Evolutionary conservation across 2,888 invertebrate species (phyloP), one percentile per base, ranked within the genome.

Genomic region (Thelaira solivaga): DNA sequence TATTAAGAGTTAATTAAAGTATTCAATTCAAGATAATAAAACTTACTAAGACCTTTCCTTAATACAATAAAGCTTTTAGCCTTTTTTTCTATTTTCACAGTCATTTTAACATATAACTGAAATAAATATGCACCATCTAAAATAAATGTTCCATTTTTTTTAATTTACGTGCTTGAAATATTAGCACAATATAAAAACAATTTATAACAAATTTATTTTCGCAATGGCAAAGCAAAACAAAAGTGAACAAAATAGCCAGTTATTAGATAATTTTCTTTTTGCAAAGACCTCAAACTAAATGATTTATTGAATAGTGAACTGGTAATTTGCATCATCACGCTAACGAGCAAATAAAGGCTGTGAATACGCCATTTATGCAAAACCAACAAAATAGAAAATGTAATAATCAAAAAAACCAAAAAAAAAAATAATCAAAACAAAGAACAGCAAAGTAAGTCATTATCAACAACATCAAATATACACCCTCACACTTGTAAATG

Each of bases 221-320:
- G n/a, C n/a, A n/a, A n/a, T n/a, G 6, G 1, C 6, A 47, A 55
- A 13, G 6, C 6, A 20, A 41, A 5, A 4, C n/a, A 45, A 55
- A 1, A 41, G 16, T 11, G 20, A 39, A 4, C 29, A 26, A 45
- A 45, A 34, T 43, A n/a, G 36, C 1, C 20, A 62, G 26, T 22
- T 49, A 31, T 29, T 65, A 34, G 24, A 57, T 51, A n/a, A 8
- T 43, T 43, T 67, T 74, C 61, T 53, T 74, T 39, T 61, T 36
- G 53, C 53, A 74, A 61, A 61, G 67, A 67, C n/a, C 67, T 74
- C 45, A 61, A 67, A 67, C 41, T 59, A 51, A 67, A 51, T 59
- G 59, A 74, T 74, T 74, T 74, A 55, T 74, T 68, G 45, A 67
- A 39, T 36, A 29, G 51, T 53, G 39, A 61, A 67, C 43, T 61